Evolutionary conservation across 2,888 invertebrate genomes (phyloP).

Genomic region (Apamea epomidion): DNA sequence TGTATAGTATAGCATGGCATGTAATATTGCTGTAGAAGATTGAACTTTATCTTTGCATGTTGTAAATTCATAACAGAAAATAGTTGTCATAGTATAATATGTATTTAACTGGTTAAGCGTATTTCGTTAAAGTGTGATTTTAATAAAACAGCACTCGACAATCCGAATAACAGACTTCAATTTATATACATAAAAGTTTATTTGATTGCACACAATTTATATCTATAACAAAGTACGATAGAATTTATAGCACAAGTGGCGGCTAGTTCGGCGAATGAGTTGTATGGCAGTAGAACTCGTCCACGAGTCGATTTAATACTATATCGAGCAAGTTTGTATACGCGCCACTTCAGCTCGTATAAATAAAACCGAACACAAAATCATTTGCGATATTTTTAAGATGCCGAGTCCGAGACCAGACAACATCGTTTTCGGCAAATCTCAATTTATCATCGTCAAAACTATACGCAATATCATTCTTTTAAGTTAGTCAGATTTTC

Average conservation of each 20-base stretch:
- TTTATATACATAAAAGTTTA: constrained; percentile 43
- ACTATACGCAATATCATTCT: neutral
- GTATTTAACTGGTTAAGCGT: constrained; percentile 24
- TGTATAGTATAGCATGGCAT: neutral
- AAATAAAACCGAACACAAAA: constrained; percentile 9
- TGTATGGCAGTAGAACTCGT: constrained; percentile 39
- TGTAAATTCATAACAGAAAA: constrained; percentile 48
- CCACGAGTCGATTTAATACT: constrained; percentile 21
- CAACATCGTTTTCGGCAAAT: neutral
- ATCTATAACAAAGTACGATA: constrained; percentile 51
- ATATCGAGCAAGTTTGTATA: constrained; percentile 5
- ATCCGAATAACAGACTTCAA: constrained; percentile 46
- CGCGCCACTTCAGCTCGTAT: constrained; percentile 6
- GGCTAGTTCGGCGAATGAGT: constrained; percentile 43
- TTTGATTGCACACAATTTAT: constrained; percentile 46
- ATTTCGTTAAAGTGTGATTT: constrained; percentile 11
- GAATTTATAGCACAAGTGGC: constrained; percentile 30
- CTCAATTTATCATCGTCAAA: neutral
- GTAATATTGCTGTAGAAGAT: constrained; percentile 27
- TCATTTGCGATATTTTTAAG: constrained; percentile 1
- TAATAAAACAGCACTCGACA: constrained; percentile 30
- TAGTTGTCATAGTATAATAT: constrained; percentile 13
- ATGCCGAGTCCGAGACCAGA: neutral
- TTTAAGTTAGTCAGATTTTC: neutral
- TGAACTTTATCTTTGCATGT: constrained; percentile 17